These are phyloP conservation scores for Microplitis mediator DNA, from an alignment of 1,140 invertebrate species.

Conservation along the genomic window DNA sequence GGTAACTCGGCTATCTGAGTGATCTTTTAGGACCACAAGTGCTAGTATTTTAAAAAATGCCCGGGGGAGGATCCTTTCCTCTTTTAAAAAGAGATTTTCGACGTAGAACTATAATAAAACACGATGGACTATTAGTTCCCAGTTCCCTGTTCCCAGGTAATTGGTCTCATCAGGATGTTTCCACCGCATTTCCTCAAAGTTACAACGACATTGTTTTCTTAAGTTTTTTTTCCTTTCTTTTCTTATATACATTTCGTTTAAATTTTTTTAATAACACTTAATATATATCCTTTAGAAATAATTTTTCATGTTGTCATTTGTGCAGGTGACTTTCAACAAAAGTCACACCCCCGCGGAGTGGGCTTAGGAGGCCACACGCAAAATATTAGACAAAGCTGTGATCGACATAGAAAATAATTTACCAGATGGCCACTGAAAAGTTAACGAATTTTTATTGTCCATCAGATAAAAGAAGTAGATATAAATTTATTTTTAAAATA, in stretches of 20 bases:
- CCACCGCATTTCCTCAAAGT: not conserved
- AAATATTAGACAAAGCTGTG: not conserved
- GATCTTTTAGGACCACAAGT: not conserved
- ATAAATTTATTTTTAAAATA: too few species aligned
- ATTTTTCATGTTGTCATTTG: not conserved
- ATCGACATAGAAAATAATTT: not conserved
- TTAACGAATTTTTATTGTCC: constrained; percentile 5
- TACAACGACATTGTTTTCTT: not conserved
- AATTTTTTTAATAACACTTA: not conserved
- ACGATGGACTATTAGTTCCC: not conserved
- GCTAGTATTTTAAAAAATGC: not conserved
- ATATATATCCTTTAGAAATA: not conserved
- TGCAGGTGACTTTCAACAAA: constrained; percentile 12
- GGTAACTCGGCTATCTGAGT: not conserved
- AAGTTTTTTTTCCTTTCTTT: not conserved
- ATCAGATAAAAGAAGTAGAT: too few species aligned
- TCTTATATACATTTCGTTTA: not conserved
- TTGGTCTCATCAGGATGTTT: not conserved
- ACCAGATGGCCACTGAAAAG: constrained; percentile 14
- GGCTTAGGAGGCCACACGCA: constrained; percentile 15
- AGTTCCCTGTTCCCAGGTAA: not conserved
- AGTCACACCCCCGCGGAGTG: constrained; percentile 17
- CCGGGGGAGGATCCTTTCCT: constrained; percentile 33
- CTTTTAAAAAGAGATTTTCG: constrained; percentile 59
- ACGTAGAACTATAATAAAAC: not conserved